A percentile compares a stretch with the other conserved stretches of the same genome.
phyloP scores from a whole-genome alignment of 1,140 invertebrate genomes.

The Berghia stephanieae region DNA sequence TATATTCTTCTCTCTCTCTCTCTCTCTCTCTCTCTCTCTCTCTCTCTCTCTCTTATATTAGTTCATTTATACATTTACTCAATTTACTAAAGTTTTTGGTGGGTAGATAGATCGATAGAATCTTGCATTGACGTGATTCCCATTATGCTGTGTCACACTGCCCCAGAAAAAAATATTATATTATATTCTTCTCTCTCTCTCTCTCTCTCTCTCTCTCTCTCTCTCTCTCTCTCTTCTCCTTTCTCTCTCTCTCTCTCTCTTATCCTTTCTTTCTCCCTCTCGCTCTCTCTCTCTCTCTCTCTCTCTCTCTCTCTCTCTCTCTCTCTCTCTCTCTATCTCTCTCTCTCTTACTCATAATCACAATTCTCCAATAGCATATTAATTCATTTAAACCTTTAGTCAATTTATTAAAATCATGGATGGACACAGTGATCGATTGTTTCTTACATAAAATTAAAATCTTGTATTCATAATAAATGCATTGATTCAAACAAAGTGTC shows the following conservation, averaged over 20 bases:
- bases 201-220: no score
- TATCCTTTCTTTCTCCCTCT: no score
- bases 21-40: constrained; percentile 24
- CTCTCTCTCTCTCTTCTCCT: no score
- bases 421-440: neutral
- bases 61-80: neutral
- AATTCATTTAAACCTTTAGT: neutral
- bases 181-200: no score
- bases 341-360: no score
- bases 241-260: no score
- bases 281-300: no score
- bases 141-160: neutral
- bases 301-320: no score
- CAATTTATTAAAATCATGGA: neutral
- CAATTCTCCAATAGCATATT: neutral
- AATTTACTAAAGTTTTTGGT: neutral
- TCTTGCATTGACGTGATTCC: neutral
- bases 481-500: no score
- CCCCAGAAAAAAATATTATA: neutral
- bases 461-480: neutral
- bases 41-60: neutral
- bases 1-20: constrained; percentile 25
- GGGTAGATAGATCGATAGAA: neutral
- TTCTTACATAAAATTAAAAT: neutral
- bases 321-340: no score